Percentiles rank a stretch among this genome's conserved stretches.
Evolutionary conservation across 2,797 vertebrate species (phyloP).

Genomic region (Phylloscopus collybita): DNA sequence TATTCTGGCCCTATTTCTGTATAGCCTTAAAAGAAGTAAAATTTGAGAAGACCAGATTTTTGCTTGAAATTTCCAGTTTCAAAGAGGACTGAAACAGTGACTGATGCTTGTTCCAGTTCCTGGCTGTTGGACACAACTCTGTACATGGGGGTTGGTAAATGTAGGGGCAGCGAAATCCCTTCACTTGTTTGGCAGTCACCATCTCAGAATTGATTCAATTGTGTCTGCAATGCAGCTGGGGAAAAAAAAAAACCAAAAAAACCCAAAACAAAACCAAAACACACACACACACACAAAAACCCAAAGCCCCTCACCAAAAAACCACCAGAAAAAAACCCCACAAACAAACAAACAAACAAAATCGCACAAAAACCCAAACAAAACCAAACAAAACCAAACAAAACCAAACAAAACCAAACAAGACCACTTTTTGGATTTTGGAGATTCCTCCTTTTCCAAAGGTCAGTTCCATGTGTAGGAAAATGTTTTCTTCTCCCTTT

Average conservation of each 20-base stretch:
- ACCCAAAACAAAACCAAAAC: no score
- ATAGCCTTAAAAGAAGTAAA: neutral
- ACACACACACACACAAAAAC: no score
- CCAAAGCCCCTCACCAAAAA: no score
- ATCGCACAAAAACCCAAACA: no score
- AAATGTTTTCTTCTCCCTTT: neutral
- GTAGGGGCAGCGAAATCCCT: neutral
- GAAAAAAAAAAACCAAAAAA: rapidly evolving
- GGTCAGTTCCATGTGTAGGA: neutral
- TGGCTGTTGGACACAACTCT: neutral
- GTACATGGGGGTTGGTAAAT: neutral
- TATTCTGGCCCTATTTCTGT: neutral
- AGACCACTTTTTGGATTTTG: neutral
- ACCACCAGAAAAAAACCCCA: no score
- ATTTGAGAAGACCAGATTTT: neutral
- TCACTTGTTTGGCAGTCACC: neutral
- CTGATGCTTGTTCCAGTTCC: neutral
- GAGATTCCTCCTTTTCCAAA: neutral
- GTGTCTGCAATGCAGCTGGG: neutral
- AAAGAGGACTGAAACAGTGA: neutral
- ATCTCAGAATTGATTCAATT: neutral
- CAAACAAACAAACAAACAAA: no score
- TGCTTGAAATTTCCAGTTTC: neutral
- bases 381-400: no score
- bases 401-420: no score